These are phyloP conservation scores for Metacarcinus magister DNA, from an alignment of 2,888 invertebrate genomes.

Conservation along the genomic window DNA sequence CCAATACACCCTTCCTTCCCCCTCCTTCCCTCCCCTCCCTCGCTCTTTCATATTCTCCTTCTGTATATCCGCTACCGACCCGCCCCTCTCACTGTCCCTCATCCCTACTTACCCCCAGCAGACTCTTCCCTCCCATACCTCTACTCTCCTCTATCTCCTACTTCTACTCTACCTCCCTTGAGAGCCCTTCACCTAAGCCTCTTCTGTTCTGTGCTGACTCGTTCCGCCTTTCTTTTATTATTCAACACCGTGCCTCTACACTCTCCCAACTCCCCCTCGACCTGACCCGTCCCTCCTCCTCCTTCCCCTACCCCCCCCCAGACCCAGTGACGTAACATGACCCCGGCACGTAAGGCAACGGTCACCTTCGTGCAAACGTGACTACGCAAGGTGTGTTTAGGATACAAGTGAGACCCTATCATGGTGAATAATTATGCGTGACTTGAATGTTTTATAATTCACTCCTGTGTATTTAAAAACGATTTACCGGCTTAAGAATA, in stretches of 20 bases:
- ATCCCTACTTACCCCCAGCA: neutral
- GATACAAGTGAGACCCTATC: too few relatives aligned
- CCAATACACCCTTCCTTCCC: neutral
- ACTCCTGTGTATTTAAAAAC: too few relatives aligned
- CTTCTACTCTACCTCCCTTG: neutral
- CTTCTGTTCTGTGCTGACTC: neutral
- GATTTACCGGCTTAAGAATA: too few relatives aligned
- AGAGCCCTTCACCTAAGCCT: neutral
- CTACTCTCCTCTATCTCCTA: neutral
- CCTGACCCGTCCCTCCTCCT: neutral
- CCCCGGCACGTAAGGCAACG: too few relatives aligned
- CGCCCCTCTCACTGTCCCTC: too few relatives aligned
- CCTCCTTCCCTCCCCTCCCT: slow-evolving; percentile 4
- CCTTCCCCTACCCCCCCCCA: neutral
- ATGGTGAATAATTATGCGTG: too few relatives aligned
- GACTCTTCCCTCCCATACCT: neutral
- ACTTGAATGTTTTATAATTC: too few relatives aligned
- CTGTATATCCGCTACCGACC: neutral
- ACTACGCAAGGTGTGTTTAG: too few relatives aligned
- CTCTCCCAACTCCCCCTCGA: neutral
- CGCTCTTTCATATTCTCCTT: neutral
- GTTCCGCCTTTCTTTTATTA: neutral
- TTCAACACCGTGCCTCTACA: neutral
- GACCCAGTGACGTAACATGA: too few relatives aligned
- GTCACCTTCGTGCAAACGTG: too few relatives aligned